phyloP scores from a whole-genome alignment of 2,888 invertebrate species.

The Frankliniella fusca region DNA sequence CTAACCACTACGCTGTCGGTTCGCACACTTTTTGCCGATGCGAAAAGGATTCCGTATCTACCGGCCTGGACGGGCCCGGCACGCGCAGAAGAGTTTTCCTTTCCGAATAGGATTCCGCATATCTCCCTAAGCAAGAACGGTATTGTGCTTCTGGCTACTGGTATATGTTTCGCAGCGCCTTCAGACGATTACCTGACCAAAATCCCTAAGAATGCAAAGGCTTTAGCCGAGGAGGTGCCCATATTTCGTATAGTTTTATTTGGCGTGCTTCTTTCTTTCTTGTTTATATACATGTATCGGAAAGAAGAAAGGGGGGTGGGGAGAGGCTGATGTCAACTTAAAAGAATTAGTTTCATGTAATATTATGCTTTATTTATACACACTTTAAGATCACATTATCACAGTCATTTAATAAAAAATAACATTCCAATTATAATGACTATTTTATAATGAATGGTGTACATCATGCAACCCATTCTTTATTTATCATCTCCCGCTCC shows the following conservation, averaged over 20 bases:
- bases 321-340: background rate
- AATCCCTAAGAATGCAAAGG: too few species aligned
- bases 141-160: too few species aligned
- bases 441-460: constrained; percentile 18
- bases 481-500: constrained; percentile 17
- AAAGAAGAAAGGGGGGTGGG: background rate
- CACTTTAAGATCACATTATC: constrained; percentile 25
- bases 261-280: background rate
- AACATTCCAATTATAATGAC: constrained; percentile 26
- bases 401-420: constrained; percentile 27
- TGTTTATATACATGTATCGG: background rate
- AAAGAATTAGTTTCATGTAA: background rate
- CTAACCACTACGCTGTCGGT: too few species aligned
- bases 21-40: too few species aligned
- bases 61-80: too few species aligned
- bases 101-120: too few species aligned
- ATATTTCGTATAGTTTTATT: background rate
- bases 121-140: too few species aligned
- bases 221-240: too few species aligned
- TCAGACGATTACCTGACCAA: too few species aligned
- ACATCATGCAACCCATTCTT: background rate
- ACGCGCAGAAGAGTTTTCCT: too few species aligned
- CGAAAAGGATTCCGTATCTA: too few species aligned
- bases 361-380: constrained; percentile 25
- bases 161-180: too few species aligned